Base-by-base conservation (phyloP, 2,888 invertebrate species). In the Cephus nigrinus region DNA sequence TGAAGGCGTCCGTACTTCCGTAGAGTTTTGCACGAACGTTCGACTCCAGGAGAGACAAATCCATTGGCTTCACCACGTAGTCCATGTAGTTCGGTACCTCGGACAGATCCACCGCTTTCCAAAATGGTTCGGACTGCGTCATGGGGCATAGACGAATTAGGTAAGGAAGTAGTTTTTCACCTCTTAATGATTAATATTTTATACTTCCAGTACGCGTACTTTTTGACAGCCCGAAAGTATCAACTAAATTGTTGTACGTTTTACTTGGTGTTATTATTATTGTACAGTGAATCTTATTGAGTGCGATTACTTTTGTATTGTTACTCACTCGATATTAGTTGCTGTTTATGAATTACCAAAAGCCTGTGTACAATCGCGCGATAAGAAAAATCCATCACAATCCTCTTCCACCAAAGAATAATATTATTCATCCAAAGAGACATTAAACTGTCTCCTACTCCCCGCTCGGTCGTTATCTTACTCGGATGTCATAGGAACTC, bases 41-140 rank as follows among this genome's bases (percentile, higher is more conserved):
- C 78, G 94, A 93, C 87, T 96, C 95, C 86, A 99, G 93, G 23
- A 94, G 93, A 30, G 93, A 92, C 71, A 98, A 93, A 88, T 97
- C 96, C 95, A 98, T 97, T 0, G 98, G 98, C 88, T 97, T 95
- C 3, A 96, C 94, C 71, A 98, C 95, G 88, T 96, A 97, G 85
- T 96, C 96, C 82, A 94, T 93, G 90, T 98, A 98, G 83, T 95
- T 95, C 0, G 96, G 96, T 86, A 96, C 95, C 75, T 94, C 93
- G 0, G 91, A 88, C 4, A 94, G 92, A 89, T 96, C 95, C 9
- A 97, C 97, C 0, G 96, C 95, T 80, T 94, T 93, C 88, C 95
- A 92, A 91, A 98, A 97, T 5, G 96, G 96, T 83, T 96, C 96
- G 82, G 95, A 94, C 96, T 97, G 91, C 4, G 90, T 55, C 23